These are phyloP conservation scores for Epirrhoe alternata DNA, from an alignment of 2,888 invertebrate genomes.

Conservation along the genomic window DNA sequence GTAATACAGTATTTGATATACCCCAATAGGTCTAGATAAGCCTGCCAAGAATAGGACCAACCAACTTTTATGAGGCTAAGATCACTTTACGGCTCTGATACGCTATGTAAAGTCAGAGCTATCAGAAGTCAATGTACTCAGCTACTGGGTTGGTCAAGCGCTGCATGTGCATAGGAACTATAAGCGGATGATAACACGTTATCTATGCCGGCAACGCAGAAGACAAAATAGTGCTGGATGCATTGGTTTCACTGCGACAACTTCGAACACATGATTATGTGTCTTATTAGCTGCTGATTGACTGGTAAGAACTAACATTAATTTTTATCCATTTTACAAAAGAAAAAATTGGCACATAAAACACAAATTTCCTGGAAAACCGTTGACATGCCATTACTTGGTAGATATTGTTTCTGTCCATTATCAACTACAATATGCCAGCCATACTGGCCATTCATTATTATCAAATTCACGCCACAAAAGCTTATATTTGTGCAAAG, in stretches of 20 bases:
- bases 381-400: neutral
- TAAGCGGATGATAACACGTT: slow-evolving; percentile 82
- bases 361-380: neutral
- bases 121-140: slow-evolving; percentile 72
- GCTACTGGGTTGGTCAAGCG: slow-evolving; percentile 63
- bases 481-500: neutral
- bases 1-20: neutral
- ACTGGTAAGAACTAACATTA: neutral
- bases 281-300: neutral
- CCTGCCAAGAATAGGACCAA: neutral
- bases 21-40: neutral
- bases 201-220: slow-evolving; percentile 63
- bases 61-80: slow-evolving; percentile 7
- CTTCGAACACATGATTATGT: neutral
- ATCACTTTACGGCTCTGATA: slow-evolving; percentile 16
- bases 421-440: neutral
- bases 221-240: slow-evolving; percentile 14
- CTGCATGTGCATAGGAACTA: slow-evolving; percentile 77
- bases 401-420: neutral
- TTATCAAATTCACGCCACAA: neutral
- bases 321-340: neutral
- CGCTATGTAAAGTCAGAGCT: slow-evolving; percentile 46
- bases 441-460: neutral
- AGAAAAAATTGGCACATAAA: neutral
- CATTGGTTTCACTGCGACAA: slow-evolving; percentile 15